Conservation (phyloP, 2,113 vertebrate species). For the Gobiocypris rarus region DNA sequence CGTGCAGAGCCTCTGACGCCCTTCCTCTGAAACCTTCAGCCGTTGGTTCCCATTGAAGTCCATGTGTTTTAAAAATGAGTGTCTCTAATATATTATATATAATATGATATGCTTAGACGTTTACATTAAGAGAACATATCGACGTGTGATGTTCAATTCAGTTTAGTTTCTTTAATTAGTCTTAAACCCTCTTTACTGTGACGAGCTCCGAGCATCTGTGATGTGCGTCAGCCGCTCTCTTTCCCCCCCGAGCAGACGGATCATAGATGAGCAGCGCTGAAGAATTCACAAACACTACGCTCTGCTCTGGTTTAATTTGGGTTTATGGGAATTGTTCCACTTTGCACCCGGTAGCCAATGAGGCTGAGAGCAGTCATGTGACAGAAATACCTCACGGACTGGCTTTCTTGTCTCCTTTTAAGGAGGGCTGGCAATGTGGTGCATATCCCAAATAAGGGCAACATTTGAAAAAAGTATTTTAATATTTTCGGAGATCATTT, state of each 20-base stretch:
- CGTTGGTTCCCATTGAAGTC: too few species aligned
- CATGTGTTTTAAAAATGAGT: too few species aligned
- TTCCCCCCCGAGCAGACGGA: conserved; percentile 38
- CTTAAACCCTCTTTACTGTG: too few species aligned
- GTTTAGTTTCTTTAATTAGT: too few species aligned
- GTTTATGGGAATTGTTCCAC: conserved; percentile 55
- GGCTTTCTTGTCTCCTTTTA: conserved; percentile 71
- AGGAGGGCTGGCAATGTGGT: conserved; percentile 59
- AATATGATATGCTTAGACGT: too few species aligned
- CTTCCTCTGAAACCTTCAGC: too few species aligned
- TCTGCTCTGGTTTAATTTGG: conserved; percentile 54
- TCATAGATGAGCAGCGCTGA: conserved; percentile 46
- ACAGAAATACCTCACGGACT: conserved; percentile 56
- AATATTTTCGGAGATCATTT: conserved; percentile 67
- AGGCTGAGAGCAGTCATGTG: conserved; percentile 52
- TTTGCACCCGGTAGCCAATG: conserved; percentile 55
- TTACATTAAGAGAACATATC: too few species aligned
- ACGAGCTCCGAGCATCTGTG: too few species aligned
- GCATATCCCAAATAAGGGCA: conserved; percentile 72
- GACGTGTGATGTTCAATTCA: too few species aligned
- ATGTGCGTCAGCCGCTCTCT: too few species aligned
- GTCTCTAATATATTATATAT: too few species aligned
- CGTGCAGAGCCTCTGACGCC: too few species aligned
- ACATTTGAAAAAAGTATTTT: conserved; percentile 60
- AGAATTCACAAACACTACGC: conserved; percentile 17